These are phyloP conservation scores for Myanophis thanlyinensis DNA, from an alignment of 2,113 vertebrate species.

Conservation along the genomic window DNA sequence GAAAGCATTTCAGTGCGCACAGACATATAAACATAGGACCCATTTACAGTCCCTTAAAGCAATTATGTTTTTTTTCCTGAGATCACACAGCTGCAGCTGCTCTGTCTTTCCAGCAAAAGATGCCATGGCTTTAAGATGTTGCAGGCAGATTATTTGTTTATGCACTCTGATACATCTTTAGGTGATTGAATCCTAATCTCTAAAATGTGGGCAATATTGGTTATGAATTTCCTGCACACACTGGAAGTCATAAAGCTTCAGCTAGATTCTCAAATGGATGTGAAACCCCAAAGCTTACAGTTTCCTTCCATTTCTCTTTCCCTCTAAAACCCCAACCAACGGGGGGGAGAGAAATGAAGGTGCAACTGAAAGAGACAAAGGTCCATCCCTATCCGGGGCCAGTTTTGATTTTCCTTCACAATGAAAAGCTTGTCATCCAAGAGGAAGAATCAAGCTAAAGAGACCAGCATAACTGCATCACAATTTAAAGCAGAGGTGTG, in stretches of 20 bases:
- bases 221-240: not conserved
- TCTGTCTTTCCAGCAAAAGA: not conserved
- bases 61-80: not conserved
- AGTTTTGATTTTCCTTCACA: not conserved
- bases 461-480: not conserved
- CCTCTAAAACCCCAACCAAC: not conserved
- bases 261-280: not conserved
- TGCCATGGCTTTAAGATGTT: not conserved
- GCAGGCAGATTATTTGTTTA: not conserved
- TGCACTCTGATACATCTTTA: not conserved
- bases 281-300: not conserved
- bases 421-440: slow-evolving; percentile 47
- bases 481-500: too few species aligned
- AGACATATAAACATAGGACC: not conserved
- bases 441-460: slow-evolving; percentile 25
- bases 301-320: not conserved
- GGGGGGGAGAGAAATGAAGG: not conserved
- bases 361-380: not conserved
- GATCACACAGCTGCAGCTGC: not conserved
- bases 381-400: not conserved
- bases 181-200: not conserved
- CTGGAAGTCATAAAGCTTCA: not conserved
- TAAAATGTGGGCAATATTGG: not conserved
- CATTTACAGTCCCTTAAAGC: not conserved
- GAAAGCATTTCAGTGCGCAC: not conserved